phyloP scores from a whole-genome alignment of 2,113 vertebrate species.

The Pseudonaja textilis region DNA sequence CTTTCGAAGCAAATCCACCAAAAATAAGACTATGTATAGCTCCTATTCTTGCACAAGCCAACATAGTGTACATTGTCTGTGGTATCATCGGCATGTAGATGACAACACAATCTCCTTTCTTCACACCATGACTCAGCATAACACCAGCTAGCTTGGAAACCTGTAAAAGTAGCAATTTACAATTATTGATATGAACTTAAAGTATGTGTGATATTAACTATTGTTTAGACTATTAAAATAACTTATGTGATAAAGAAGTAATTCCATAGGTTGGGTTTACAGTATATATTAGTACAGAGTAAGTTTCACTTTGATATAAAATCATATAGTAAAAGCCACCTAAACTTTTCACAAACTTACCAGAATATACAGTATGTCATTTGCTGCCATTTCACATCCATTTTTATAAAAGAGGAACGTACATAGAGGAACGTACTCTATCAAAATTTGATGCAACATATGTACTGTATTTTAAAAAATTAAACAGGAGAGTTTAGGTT shows the following conservation, averaged over 20 bases:
- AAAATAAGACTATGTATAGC: slow-evolving; percentile 97
- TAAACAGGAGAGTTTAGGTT: not conserved
- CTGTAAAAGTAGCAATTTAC: slow-evolving; percentile 64
- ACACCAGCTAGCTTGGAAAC: slow-evolving; percentile 91
- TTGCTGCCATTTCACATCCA: not conserved
- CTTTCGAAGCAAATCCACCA: slow-evolving; percentile 94
- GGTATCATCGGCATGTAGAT: slow-evolving; percentile 99
- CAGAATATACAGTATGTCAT: not conserved
- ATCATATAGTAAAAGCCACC: not conserved
- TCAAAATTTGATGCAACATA: not conserved
- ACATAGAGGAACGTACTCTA: not conserved
- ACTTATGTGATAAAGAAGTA: not conserved
- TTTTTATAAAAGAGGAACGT: not conserved
- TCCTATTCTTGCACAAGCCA: slow-evolving; percentile 92
- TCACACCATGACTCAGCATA: slow-evolving; percentile 82
- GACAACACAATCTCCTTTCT: slow-evolving; percentile 88
- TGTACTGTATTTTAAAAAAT: not conserved
- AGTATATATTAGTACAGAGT: too few relatives aligned
- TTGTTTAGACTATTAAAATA: not conserved
- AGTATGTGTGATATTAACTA: not conserved
- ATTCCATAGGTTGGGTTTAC: not conserved
- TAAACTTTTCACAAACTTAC: not conserved
- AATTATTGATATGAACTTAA: not conserved
- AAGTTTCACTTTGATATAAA: not conserved
- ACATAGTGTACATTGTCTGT: slow-evolving; percentile 90